These are phyloP conservation scores for Thrips palmi DNA, from an alignment of 1,140 invertebrate species.

Conservation along the genomic window DNA sequence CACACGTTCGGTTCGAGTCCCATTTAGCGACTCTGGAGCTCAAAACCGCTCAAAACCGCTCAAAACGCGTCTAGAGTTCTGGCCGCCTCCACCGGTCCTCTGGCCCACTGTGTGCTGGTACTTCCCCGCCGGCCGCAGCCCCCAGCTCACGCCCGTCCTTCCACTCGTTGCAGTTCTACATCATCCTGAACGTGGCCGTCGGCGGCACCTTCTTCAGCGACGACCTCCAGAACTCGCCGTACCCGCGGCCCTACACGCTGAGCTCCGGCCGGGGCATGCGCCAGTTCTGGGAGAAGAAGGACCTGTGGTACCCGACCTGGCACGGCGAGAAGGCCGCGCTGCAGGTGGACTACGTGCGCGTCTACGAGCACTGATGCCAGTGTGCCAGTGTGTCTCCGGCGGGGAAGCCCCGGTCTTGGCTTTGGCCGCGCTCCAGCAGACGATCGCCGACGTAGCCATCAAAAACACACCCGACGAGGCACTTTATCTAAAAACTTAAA, in stretches of 20 bases:
- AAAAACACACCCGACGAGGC: no score
- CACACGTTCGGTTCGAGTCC: no score
- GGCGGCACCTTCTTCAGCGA: slow-evolving; percentile 29
- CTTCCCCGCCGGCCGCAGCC: neutral
- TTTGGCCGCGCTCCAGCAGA: no score
- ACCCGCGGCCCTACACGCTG: slow-evolving; percentile 13
- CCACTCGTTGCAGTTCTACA: slow-evolving; percentile 23
- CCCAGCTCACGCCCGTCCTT: neutral
- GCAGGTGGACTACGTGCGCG: neutral
- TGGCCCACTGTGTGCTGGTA: no score
- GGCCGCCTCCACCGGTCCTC: no score
- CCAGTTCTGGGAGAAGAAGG: slow-evolving; percentile 25
- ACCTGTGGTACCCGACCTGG: slow-evolving; percentile 31
- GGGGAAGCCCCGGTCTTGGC: no score
- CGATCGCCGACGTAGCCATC: no score
- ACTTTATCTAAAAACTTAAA: no score
- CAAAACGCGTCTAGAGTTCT: no score
- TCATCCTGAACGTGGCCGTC: slow-evolving; percentile 30
- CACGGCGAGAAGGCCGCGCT: neutral
- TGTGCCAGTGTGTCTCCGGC: no score
- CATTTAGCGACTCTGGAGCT: no score
- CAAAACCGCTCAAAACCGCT: no score
- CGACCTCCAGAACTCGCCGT: slow-evolving; percentile 16
- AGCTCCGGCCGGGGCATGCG: slow-evolving; percentile 24
- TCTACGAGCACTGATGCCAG: neutral